These are phyloP conservation scores for Eretmocerus hayati DNA, from an alignment of 2,888 invertebrate genomes.

Conservation along the genomic window DNA sequence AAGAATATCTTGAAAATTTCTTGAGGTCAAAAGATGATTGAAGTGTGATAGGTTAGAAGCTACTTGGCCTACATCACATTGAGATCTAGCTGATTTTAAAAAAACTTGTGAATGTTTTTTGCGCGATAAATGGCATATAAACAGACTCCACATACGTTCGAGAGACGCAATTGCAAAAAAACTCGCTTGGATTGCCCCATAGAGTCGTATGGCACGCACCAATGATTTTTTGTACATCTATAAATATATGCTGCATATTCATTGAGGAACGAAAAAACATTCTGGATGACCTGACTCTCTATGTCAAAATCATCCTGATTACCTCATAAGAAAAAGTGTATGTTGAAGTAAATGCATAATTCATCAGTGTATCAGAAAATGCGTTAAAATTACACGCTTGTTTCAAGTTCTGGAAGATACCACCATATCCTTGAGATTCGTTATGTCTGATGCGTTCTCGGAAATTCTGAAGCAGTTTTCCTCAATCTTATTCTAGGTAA, in stretches of 20 bases:
- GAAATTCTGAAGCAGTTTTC: too few relatives aligned
- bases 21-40: conserved; percentile 10
- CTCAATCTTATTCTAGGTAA: too few relatives aligned
- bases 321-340: too few relatives aligned
- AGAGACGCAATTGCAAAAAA: conserved; percentile 7
- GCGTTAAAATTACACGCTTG: too few relatives aligned
- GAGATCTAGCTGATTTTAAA: conserved; percentile 16
- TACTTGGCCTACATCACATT: conserved; percentile 18
- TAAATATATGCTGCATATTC: conserved; percentile 10
- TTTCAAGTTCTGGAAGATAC: too few relatives aligned
- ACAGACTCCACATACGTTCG: too few relatives aligned
- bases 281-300: too few relatives aligned
- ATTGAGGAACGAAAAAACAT: background rate
- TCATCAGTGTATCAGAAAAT: too few relatives aligned
- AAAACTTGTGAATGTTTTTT: conserved; percentile 10
- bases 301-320: too few relatives aligned
- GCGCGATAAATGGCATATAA: conserved; percentile 5
- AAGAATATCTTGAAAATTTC: background rate
- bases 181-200: conserved; percentile 11
- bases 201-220: conserved; percentile 9
- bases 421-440: too few relatives aligned
- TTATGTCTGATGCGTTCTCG: too few relatives aligned
- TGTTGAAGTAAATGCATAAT: too few relatives aligned
- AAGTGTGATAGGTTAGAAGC: conserved; percentile 3
- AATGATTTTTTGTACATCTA: conserved; percentile 3